phyloP scores from a whole-genome alignment of 2,888 invertebrate genomes.

The Amiota minor region DNA sequence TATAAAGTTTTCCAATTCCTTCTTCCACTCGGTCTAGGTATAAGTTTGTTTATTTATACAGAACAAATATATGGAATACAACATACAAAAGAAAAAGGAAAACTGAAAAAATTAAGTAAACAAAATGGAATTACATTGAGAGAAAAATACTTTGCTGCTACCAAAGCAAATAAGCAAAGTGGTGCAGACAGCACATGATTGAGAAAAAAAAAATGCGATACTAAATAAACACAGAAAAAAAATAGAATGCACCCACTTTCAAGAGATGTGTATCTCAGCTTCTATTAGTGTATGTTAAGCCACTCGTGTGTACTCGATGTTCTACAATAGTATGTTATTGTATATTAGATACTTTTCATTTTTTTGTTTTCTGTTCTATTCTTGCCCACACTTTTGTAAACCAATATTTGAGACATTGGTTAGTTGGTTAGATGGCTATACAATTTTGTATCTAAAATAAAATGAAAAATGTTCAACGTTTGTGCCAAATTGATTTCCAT shows the following conservation, averaged over 20 bases:
- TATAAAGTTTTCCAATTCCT: not conserved
- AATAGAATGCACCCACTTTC: not conserved
- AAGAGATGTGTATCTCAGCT: not conserved
- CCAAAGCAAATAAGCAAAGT: conserved; percentile 14
- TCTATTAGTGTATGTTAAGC: too few relatives aligned
- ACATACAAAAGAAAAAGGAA: conserved; percentile 5
- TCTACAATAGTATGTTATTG: too few relatives aligned
- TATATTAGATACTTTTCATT: too few relatives aligned
- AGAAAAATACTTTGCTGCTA: not conserved
- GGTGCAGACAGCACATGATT: too few relatives aligned
- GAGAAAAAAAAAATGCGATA: conserved; percentile 17
- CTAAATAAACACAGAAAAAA: conserved; percentile 10
- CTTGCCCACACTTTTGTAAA: too few relatives aligned
- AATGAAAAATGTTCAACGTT: too few relatives aligned
- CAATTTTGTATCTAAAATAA: too few relatives aligned
- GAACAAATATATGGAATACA: not conserved
- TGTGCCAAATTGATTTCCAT: too few relatives aligned
- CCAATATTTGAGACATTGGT: too few relatives aligned
- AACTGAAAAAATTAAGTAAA: conserved; percentile 17
- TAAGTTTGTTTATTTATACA: not conserved
- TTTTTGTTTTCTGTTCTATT: too few relatives aligned
- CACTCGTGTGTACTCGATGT: too few relatives aligned
- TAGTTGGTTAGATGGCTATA: too few relatives aligned
- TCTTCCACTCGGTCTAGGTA: not conserved
- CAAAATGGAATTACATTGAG: conserved; percentile 19